Percentiles rank a stretch among this genome's conserved stretches.
These are phyloP conservation scores for Typhlichthys subterraneus DNA, from an alignment of 2,797 vertebrate genomes.

Conservation along the genomic window DNA sequence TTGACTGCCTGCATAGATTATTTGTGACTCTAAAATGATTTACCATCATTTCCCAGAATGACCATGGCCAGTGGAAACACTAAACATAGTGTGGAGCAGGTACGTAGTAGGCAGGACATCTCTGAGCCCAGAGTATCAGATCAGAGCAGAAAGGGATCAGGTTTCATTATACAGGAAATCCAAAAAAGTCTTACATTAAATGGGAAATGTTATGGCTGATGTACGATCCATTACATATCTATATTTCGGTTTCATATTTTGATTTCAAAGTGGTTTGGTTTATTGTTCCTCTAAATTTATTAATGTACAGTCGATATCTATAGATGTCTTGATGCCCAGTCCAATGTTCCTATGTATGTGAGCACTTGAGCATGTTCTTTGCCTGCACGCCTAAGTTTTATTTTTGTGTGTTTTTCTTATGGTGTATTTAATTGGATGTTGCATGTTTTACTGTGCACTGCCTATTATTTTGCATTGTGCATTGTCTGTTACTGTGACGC, in stretches of 20 bases:
- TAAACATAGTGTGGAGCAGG: slow-evolving; percentile 66
- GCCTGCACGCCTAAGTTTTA: too few species aligned
- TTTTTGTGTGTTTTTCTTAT: too few species aligned
- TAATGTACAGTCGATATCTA: too few species aligned
- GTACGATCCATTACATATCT: slow-evolving; percentile 47
- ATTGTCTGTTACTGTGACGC: too few species aligned
- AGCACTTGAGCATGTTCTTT: too few species aligned
- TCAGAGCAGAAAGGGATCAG: slow-evolving; percentile 38
- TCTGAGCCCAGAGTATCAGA: slow-evolving; percentile 65
- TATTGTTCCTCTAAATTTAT: background rate
- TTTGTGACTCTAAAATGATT: too few species aligned
- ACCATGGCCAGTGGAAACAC: too few species aligned
- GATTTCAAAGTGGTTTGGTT: slow-evolving; percentile 13
- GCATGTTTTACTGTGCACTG: too few species aligned
- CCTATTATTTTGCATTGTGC: too few species aligned
- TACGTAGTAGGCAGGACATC: slow-evolving; percentile 62
- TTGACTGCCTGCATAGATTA: too few species aligned
- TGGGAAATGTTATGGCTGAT: slow-evolving; percentile 45
- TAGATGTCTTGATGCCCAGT: background rate
- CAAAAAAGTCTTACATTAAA: slow-evolving; percentile 47
- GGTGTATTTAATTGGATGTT: too few species aligned
- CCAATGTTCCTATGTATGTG: background rate
- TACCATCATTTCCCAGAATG: too few species aligned
- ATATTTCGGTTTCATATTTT: slow-evolving; percentile 18
- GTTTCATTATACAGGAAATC: slow-evolving; percentile 42